These are phyloP conservation scores for Idaea aversata DNA, from an alignment of 2,888 invertebrate genomes.

Conservation along the genomic window DNA sequence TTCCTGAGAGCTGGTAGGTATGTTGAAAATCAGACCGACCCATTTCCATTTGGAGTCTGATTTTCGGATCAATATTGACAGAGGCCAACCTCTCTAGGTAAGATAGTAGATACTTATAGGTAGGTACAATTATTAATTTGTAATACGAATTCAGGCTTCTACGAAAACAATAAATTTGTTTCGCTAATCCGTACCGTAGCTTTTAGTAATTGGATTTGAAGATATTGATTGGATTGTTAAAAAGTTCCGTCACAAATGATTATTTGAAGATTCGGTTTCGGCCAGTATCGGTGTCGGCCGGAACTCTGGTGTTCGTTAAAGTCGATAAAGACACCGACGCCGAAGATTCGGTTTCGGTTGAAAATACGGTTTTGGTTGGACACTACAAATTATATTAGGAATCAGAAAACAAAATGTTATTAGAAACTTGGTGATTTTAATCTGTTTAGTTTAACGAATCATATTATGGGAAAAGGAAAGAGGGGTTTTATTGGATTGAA, in stretches of 20 bases:
- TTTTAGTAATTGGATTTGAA: background rate
- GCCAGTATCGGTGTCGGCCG: background rate
- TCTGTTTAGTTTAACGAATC: background rate
- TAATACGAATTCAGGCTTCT: constrained; percentile 12
- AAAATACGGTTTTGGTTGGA: background rate
- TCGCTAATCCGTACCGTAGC: background rate
- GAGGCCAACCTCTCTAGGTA: constrained; percentile 22
- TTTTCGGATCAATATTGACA: constrained; percentile 27
- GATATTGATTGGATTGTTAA: constrained; percentile 11
- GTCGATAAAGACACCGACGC: background rate
- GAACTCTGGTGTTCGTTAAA: background rate
- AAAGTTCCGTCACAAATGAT: constrained; percentile 6
- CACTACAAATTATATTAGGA: background rate
- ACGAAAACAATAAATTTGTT: background rate
- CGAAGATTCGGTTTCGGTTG: background rate
- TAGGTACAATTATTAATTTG: constrained; percentile 25
- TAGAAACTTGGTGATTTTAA: constrained; percentile 1
- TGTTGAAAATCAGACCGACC: constrained; percentile 16
- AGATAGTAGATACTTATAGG: constrained; percentile 13
- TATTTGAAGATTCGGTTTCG: background rate
- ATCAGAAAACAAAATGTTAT: background rate
- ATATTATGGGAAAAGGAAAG: background rate
- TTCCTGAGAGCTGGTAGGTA: background rate
- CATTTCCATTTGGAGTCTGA: constrained; percentile 21
- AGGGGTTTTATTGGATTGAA: background rate